Evolutionary conservation across 2,113 vertebrate genomes (phyloP), one percentile per base, ranked within the genome.

Genomic region (Archocentrus centrarchus): DNA sequence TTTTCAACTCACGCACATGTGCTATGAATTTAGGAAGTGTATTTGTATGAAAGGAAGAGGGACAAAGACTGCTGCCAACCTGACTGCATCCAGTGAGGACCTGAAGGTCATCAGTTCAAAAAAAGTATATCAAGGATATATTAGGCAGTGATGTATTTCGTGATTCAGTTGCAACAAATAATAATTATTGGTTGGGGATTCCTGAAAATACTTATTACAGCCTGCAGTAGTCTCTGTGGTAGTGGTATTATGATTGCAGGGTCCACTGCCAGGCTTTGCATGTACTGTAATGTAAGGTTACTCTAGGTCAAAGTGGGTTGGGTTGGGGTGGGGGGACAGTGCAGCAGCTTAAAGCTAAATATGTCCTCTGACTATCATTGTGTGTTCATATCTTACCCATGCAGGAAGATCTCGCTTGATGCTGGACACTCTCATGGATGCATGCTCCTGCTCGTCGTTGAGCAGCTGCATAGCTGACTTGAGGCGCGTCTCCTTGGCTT

Each of bases 351-450:
- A 4, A 55, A n/a, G 47, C 32, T 73, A 35, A 35, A 30, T 37
- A 24, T 22, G 0, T 7, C 22, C 13, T 7, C 41, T 17, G 47
- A n/a, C 10, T 18, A 20, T 73, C 9, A 13, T 7, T 27, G 9
- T 22, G 14, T 2, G 17, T 6, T 11, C 7, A 3, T 32, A 41
- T 85, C 95, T 94, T 90, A 97, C 97, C 97, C 97, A 97, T 0
- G 97, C 96, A 50, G 97, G 97, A 7, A 97, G 95, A 41, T 97
- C 96, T 81, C 94, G 91, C 17, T 94, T 94, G 81, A 95, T 96
- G 81, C 92, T 89, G 59, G 95, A 96, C 27, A 93, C 89, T 4
- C 81, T 94, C 27, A 15, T 81, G 41, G 89, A 91, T 0, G 94
- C 92, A 55, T 92, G 85, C 32, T 94, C 95, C 81, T 96, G 94